A percentile compares a stretch with the other conserved stretches of the same genome.
phyloP scores from a whole-genome alignment of 2,888 invertebrate species.

The Reticulitermes lucifugus region DNA sequence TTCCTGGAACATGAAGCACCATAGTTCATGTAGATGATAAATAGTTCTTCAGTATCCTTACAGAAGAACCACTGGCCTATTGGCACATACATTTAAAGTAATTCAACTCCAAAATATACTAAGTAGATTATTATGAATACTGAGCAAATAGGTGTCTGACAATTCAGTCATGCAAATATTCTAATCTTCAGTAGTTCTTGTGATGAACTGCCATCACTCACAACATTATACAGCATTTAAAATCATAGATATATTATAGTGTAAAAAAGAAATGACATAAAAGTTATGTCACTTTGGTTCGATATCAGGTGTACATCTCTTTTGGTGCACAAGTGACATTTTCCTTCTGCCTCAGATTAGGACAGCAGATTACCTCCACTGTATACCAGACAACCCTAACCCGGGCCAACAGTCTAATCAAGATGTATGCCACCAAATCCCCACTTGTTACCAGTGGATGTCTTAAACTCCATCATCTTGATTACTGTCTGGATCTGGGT shows the following conservation, averaged over 20 bases:
- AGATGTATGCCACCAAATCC: neutral
- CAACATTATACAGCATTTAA: neutral
- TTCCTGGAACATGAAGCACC: neutral
- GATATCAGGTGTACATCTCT: neutral
- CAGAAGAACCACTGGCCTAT: neutral
- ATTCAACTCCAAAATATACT: neutral
- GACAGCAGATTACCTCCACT: too few species aligned
- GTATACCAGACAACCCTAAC: too few species aligned
- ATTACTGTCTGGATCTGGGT: conserved; percentile 54
- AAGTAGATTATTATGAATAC: neutral
- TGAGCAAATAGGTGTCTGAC: neutral
- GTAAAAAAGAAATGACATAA: neutral
- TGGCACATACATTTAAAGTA: neutral
- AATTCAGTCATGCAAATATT: neutral
- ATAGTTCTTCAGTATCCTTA: neutral
- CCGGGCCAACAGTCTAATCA: too few species aligned
- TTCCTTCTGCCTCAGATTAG: neutral
- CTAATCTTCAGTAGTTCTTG: neutral
- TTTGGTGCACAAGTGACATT: neutral
- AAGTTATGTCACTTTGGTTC: neutral
- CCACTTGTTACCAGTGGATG: neutral
- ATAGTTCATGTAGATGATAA: neutral
- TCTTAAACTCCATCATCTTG: conserved; percentile 32
- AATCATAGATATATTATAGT: neutral
- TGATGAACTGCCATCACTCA: neutral